Conservation (phyloP, 2,113 vertebrate genomes). For the Prochilodus magdalenae region DNA sequence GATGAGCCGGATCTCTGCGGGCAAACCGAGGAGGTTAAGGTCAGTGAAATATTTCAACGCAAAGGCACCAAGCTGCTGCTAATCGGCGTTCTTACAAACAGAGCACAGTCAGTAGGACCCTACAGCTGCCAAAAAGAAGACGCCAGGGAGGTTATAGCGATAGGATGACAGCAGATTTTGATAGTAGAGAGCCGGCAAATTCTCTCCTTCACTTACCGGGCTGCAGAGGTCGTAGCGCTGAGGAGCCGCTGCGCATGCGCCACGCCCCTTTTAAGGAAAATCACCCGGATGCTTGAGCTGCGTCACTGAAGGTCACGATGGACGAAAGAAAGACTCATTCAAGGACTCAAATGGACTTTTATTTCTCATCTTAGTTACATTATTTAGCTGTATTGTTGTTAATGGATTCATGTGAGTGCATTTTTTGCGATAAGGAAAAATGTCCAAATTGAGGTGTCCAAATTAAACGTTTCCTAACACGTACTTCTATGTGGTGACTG, state of each 20-base stretch:
- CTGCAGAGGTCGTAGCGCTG: conserved; percentile 62
- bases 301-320: conserved; percentile 43
- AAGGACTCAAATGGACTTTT: not conserved
- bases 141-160: not conserved
- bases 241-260: conserved; percentile 54
- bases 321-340: not conserved
- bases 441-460: no score
- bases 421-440: no score
- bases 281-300: conserved; percentile 26
- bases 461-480: no score
- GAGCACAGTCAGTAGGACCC: not conserved
- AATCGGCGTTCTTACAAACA: not conserved
- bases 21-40: conserved; percentile 53
- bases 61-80: not conserved
- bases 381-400: no score
- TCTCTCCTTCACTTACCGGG: conserved; percentile 59
- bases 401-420: no score
- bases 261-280: conserved; percentile 31
- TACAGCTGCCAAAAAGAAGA: rapidly evolving
- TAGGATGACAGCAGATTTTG: conserved; percentile 38
- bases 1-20: conserved; percentile 42
- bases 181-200: not conserved
- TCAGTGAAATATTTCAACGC: conserved; percentile 46
- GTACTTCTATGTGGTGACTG: no score
- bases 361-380: not conserved